Conservation (phyloP, 2,797 vertebrate species). For the Eutrigla gurnardus region DNA sequence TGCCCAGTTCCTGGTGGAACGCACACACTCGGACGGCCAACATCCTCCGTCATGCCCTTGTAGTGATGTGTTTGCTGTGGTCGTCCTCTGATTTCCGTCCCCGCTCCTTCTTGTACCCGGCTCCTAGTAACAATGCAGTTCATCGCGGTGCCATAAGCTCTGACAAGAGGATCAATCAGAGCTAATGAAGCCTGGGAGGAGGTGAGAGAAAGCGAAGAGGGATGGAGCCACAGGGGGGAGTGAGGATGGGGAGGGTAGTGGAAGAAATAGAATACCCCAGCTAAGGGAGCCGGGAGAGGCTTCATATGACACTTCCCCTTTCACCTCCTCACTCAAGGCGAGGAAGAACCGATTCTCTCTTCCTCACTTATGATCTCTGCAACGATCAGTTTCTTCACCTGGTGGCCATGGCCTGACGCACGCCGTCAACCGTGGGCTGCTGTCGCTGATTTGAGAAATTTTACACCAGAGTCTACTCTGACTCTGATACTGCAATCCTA, state of each 20-base stretch:
- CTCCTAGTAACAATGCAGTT: constrained; percentile 55
- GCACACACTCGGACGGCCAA: background rate
- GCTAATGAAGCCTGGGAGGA: constrained; percentile 73
- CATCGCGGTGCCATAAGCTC: constrained; percentile 54
- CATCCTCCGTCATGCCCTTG: constrained; percentile 20
- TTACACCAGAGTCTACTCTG: background rate
- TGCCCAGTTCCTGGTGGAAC: background rate
- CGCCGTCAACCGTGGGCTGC: background rate
- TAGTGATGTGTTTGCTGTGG: constrained; percentile 16
- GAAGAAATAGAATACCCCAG: constrained; percentile 12
- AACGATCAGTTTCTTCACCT: constrained; percentile 24
- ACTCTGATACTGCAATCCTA: background rate
- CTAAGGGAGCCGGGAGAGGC: constrained; percentile 36
- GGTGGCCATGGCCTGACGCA: constrained; percentile 5
- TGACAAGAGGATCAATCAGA: constrained; percentile 77
- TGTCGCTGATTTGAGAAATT: constrained; percentile 1
- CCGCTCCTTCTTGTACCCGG: constrained; percentile 21
- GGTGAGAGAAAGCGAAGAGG: constrained; percentile 46
- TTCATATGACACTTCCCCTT: constrained; percentile 51
- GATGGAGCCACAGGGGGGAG: constrained; percentile 19
- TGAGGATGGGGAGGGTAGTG: background rate
- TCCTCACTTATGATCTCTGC: constrained; percentile 24
- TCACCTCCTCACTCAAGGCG: constrained; percentile 14
- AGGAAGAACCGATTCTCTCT: constrained; percentile 36
- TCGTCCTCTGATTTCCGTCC: constrained; percentile 36